Conservation (phyloP, 2,888 invertebrate species). For the Oscheius sp. region DNA sequence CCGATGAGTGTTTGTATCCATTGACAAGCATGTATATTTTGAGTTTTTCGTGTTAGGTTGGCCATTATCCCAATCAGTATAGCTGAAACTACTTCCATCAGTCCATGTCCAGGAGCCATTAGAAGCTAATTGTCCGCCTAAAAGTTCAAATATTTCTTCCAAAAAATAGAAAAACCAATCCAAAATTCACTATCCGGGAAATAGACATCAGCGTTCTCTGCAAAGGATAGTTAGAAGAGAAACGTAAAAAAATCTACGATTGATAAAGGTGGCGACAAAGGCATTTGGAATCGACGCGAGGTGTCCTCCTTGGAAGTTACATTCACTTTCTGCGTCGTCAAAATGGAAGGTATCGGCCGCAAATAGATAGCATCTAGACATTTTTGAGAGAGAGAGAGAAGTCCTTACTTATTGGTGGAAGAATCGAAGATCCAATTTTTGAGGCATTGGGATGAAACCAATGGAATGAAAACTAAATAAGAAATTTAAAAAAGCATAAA, state of each 20-base stretch:
- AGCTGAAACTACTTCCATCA: slow-evolving; percentile 3
- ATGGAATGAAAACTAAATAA: neutral
- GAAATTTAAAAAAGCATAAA: neutral
- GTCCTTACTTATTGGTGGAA: neutral
- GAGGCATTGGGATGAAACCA: slow-evolving; percentile 4
- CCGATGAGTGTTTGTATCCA: slow-evolving; percentile 18
- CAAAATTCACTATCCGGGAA: slow-evolving; percentile 20
- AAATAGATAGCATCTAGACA: slow-evolving; percentile 8
- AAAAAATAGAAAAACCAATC: no score
- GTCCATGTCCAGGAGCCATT: slow-evolving; percentile 9
- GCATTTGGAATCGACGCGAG: slow-evolving; percentile 16
- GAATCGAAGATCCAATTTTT: slow-evolving; percentile 19
- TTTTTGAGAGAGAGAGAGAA: neutral
- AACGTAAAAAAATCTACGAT: neutral
- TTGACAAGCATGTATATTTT: slow-evolving; percentile 9
- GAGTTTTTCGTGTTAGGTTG: slow-evolving; percentile 14
- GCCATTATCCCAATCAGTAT: slow-evolving; percentile 1
- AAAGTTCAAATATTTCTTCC: no score
- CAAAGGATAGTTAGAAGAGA: neutral
- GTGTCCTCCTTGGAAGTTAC: slow-evolving; percentile 5
- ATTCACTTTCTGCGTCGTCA: slow-evolving; percentile 13
- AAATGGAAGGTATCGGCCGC: neutral
- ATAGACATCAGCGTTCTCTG: slow-evolving; percentile 15
- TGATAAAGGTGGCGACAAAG: slow-evolving; percentile 12
- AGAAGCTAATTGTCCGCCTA: neutral